Evolutionary conservation across 2,113 vertebrate species (phyloP).

Genomic region (Bungarus multicinctus): DNA sequence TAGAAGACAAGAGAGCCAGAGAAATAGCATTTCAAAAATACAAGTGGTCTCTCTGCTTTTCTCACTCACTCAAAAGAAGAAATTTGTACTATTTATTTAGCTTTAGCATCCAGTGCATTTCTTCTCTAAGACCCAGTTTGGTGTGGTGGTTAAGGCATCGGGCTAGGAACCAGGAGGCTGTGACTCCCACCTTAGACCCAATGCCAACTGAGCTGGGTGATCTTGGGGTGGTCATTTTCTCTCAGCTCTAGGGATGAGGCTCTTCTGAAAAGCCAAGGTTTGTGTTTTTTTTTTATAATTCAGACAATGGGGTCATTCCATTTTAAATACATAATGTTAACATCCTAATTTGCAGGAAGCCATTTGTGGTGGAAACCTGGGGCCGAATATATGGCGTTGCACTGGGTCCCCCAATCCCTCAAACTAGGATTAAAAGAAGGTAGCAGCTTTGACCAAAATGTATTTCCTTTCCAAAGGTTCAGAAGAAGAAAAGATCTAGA

Average conservation of each 20-base stretch:
- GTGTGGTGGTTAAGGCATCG: too few species aligned
- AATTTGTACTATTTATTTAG: not conserved
- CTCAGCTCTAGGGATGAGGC: not conserved
- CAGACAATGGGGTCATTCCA: not conserved
- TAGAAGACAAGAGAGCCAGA: not conserved
- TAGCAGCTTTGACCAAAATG: not conserved
- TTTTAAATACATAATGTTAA: not conserved
- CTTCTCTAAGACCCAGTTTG: not conserved
- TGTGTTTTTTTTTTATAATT: not conserved
- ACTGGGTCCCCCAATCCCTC: not conserved
- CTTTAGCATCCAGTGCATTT: not conserved
- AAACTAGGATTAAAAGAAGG: not conserved
- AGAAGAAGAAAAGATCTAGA: not conserved
- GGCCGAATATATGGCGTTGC: too few species aligned
- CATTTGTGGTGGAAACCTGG: not conserved
- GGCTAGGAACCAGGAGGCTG: not conserved
- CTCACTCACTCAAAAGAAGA: not conserved
- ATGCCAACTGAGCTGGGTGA: not conserved
- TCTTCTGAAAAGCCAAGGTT: not conserved
- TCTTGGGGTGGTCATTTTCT: not conserved
- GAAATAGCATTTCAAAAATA: not conserved
- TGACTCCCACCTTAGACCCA: not conserved
- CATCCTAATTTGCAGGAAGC: not conserved
- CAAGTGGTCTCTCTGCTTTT: not conserved
- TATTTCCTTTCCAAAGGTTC: not conserved